Percentiles rank a stretch among this genome's conserved stretches.
Conservation (phyloP, 1,140 invertebrate species). For the Caenorhabditis brenneri region DNA sequence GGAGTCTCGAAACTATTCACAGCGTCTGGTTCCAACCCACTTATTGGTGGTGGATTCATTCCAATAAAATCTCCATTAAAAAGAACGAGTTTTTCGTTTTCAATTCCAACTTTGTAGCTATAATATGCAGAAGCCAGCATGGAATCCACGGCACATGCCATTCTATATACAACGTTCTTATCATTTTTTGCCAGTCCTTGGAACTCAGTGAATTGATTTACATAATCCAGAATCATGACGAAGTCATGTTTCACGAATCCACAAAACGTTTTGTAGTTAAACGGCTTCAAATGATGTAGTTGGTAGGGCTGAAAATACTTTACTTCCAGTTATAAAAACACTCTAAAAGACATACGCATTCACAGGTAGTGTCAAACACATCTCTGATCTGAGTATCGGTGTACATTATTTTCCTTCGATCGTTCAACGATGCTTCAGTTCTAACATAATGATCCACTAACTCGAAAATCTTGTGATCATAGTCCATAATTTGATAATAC, state of each 20-base stretch:
- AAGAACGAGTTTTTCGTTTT: conserved; percentile 34
- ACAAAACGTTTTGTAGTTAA: conserved; percentile 44
- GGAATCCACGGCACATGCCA: conserved; percentile 43
- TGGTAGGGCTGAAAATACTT: conserved; percentile 54
- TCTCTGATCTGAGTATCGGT: conserved; percentile 48
- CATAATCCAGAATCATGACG: conserved; percentile 53
- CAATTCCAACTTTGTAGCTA: conserved; percentile 6
- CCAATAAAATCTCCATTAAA: conserved; percentile 47
- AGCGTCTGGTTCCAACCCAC: conserved; percentile 17
- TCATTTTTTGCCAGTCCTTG: conserved; percentile 26
- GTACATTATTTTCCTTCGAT: conserved; percentile 53
- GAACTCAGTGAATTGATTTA: conserved; percentile 49
- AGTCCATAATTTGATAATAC: neutral
- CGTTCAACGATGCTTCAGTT: conserved; percentile 52
- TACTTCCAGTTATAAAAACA: neutral
- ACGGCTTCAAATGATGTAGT: conserved; percentile 46
- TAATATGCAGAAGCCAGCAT: conserved; percentile 46
- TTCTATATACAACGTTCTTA: conserved; percentile 45
- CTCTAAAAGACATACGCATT: conserved; percentile 49
- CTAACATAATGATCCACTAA: conserved; percentile 35
- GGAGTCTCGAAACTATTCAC: conserved; percentile 2
- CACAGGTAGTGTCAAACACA: conserved; percentile 49
- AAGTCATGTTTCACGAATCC: conserved; percentile 53
- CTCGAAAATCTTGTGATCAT: neutral
- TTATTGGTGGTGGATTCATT: conserved; percentile 41